Evolutionary conservation across 1,140 invertebrate species (phyloP), one percentile per base, ranked within the genome.

Genomic region (Potamilus streckersoni): DNA sequence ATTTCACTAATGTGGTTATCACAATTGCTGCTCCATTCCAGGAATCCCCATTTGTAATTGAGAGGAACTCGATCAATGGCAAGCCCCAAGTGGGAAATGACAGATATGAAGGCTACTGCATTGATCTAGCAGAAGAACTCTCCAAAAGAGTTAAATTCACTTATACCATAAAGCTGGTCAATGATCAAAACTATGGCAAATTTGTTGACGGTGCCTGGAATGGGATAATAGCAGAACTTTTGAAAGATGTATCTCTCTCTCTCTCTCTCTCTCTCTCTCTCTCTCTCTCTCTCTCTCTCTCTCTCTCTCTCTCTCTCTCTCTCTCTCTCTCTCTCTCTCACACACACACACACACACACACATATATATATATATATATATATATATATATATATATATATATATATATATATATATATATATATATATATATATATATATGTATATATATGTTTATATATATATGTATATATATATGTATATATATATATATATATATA

Each of bases 151-250:
- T 65, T 13, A 71, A 74, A 11, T 98, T 99, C 90, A 94, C 97
- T 79, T 99, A 98, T 88, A 93, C 92, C 63, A 95, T 99, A 66
- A 92, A 94, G 71, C 90, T 98, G 49, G 97, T 98, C 0, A 94
- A 95, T 1, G 97, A 98, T 90, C 94, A 95, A 81, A 95, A 96
- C 93, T 99, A 99, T 85, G 98, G 98, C 0, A 96, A 64, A 14
- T 77, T 86, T 69, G 77, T 79, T 15, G 56, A 83, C 55, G 96
- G 96, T 72, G 93, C 96, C 80, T 99, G 97, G 98, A 98, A 98
- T 85, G 98, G 98, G 65, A 96, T 99, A 94, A 94, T 99, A 68
- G 97, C 97, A 57, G 97, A 98, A 91, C 92, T 99, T 68, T 93
- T 98, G 19, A 92, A 95, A 86, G 93, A 95, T 92, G 97, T 97